Evolutionary conservation across 1,140 invertebrate species (phyloP), one percentile per base, ranked within the genome.

Genomic region (Bombus confusus): DNA sequence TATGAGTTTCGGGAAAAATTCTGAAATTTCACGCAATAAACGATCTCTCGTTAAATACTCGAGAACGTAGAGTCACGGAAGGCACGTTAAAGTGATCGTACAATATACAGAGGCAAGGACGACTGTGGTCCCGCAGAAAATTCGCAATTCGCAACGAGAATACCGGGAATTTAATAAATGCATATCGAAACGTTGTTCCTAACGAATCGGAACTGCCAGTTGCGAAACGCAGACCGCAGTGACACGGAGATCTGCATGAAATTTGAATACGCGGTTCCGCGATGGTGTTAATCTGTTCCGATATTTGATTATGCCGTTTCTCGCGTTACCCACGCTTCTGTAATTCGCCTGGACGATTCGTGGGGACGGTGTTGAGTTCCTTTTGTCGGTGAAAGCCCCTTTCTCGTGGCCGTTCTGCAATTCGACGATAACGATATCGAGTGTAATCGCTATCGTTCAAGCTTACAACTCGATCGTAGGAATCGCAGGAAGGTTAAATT

Each of bases 251-350:
- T 87, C 78, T 87, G 86, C 77, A 57, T 57, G 66, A 86, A 47
- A 80, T 87, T 64, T 80, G 68, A 76, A 71, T 76, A 74, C 71
- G 52, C 62, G 43, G 73, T 82, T 57, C 15, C 52, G 52, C 39
- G 77, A 9, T 59, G 47, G 59, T 25, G 57, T 81, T 88, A 86
- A 86, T 88, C 83, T 87, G 73, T 85, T 81, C 68, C 66, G 87
- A 88, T 88, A 73, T 78, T 84, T 76, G 66, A 76, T 84, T 84
- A 84, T 74, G 18, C n/a, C n/a, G 66, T 72, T n/a, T 79, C 82
- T 84, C 75, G 22, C n/a, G 64, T 84, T 84, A 84, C 43, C 34
- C 13, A 18, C 28, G 22, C 9, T n/a, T 15, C 25, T 43, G 41
- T 66, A 76, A 83, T 83, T 83, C 72, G 22, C 41, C 25, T 47